Conservation (phyloP, 2,888 invertebrate genomes). For the Pyralis farinalis region DNA sequence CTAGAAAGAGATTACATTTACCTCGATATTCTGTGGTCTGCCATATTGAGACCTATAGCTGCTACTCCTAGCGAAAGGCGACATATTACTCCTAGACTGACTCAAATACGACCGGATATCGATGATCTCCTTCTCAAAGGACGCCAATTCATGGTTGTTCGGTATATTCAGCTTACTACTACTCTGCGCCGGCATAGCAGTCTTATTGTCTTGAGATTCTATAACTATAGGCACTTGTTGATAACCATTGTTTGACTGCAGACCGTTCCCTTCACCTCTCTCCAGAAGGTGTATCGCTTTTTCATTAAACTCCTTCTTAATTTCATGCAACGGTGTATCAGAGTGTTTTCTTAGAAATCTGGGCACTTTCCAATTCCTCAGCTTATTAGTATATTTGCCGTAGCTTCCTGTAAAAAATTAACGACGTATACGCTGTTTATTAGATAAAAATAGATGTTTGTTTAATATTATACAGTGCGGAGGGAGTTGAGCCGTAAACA, state of each 20-base stretch:
- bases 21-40: constrained; percentile 78
- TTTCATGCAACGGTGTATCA: constrained; percentile 72
- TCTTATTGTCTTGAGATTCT: constrained; percentile 74
- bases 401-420: constrained; percentile 73
- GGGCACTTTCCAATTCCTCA: constrained; percentile 86
- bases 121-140: constrained; percentile 83
- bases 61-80: constrained; percentile 85
- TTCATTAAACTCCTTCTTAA: constrained; percentile 65
- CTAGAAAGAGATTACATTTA: no score
- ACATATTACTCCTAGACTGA: constrained; percentile 87
- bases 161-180: constrained; percentile 71
- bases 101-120: constrained; percentile 88
- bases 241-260: constrained; percentile 74
- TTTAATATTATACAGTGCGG: background rate
- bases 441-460: constrained; percentile 4
- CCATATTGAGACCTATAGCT: constrained; percentile 87
- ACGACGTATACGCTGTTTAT: constrained; percentile 15
- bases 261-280: constrained; percentile 43
- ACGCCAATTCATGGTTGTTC: constrained; percentile 66
- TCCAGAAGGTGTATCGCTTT: constrained; percentile 58
- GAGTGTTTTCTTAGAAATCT: constrained; percentile 83
- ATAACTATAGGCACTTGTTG: constrained; percentile 85
- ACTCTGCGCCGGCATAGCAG: constrained; percentile 39
- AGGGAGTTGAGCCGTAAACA: no score
- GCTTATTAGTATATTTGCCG: constrained; percentile 78